Evolutionary conservation across 2,888 invertebrate genomes (phyloP), one percentile per base, ranked within the genome.

Genomic region (Drosophila emarginata): DNA sequence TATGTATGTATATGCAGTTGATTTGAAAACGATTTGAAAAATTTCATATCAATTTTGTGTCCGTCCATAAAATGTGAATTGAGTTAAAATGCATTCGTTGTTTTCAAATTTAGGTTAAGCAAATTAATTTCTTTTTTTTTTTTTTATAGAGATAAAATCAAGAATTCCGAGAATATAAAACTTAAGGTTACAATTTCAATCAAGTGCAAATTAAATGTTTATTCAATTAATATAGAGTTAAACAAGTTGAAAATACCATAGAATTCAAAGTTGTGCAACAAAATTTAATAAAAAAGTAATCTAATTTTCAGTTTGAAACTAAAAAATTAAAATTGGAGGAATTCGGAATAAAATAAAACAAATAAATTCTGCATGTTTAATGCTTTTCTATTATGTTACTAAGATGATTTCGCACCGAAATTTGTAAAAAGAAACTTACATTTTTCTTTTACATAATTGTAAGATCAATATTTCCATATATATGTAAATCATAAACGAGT

Each of bases 61-160:
- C 67, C 72, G 69, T 61, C 66, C 66, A 74, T 72, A 18, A 73
- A 75, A 64, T 50, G n/a, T 51, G 18, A 56, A 23, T 50, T 26
- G 61, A 53, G 66, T 37, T 78, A 65, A 83, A 66, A 83, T 60
- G 76, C 68, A 74, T 77, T 72, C 62, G 70, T n/a, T 78, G 68
- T 32, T 59, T 61, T 28, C 26, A 14, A 15, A 53, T 62, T 62
- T 51, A 5, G 37, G 32, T 12, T 56, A 28, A 32, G 37, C 18
- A 56, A 37, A 56, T 56, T 11, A 56, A 56, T 56, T 32, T 32
- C 1, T 2, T 32, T 32, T 32, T 32, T 32, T 9, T 32, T 9
- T 45, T 21, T 21, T 37, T 15, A 23, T 12, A 37, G 56, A 36
- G 36, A 56, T 56, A 14, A 37, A 37, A 15, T 56, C 18, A 12